phyloP scores from a whole-genome alignment of 2,888 invertebrate species.

The Tanypteryx hageni region DNA sequence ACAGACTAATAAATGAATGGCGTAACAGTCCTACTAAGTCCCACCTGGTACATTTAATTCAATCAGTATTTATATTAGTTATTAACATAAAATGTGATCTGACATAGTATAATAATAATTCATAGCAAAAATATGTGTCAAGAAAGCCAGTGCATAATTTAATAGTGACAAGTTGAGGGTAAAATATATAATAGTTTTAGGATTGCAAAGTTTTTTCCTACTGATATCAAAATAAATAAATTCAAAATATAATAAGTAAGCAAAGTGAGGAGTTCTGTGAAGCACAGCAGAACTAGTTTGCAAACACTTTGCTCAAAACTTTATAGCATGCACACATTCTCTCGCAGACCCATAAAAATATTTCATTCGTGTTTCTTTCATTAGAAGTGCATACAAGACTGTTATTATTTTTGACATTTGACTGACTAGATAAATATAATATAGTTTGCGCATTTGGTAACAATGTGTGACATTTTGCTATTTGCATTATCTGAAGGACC shows the following conservation, averaged over 20 bases:
- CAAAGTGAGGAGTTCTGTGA: neutral
- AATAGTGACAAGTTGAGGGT: neutral
- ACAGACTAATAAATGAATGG: slow-evolving; percentile 54
- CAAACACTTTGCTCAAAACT: slow-evolving; percentile 17
- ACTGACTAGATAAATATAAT: slow-evolving; percentile 32
- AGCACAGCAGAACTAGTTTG: neutral
- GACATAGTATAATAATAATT: slow-evolving; percentile 31
- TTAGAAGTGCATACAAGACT: neutral
- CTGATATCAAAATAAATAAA: slow-evolving; percentile 1
- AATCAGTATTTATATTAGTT: slow-evolving; percentile 38
- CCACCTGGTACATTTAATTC: slow-evolving; percentile 40
- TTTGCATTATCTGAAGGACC: neutral
- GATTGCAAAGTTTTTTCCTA: neutral
- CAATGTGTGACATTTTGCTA: no score
- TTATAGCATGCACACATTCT: slow-evolving; percentile 20
- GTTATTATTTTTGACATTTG: neutral
- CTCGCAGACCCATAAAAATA: neutral
- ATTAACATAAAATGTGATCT: slow-evolving; percentile 13
- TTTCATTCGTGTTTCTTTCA: neutral
- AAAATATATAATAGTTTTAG: slow-evolving; percentile 20
- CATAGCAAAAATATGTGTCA: slow-evolving; percentile 52
- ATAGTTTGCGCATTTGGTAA: neutral
- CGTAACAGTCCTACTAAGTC: slow-evolving; percentile 59
- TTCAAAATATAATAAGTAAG: neutral
- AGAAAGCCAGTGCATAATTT: slow-evolving; percentile 34